These are phyloP conservation scores for Pachypanchax playfairii DNA, from an alignment of 2,113 vertebrate species.

Conservation along the genomic window DNA sequence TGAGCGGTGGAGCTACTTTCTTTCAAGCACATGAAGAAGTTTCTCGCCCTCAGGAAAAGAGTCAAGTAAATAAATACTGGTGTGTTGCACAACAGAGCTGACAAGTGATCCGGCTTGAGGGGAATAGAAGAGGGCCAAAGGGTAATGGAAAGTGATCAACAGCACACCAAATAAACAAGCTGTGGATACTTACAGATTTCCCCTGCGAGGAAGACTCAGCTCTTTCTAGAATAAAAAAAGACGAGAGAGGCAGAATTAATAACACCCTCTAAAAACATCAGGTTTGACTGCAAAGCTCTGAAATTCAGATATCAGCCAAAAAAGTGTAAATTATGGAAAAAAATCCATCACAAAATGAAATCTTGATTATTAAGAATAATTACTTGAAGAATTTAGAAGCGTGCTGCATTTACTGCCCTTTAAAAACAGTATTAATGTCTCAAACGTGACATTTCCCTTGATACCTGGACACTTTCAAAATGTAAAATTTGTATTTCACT, in stretches of 20 bases:
- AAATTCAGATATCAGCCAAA: neutral
- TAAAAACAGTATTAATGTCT: too few species aligned
- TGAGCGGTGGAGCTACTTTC: conserved; percentile 28
- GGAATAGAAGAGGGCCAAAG: neutral
- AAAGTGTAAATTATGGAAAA: too few species aligned
- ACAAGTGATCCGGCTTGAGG: conserved; percentile 32
- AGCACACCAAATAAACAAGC: neutral
- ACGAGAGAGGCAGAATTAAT: conserved; percentile 35
- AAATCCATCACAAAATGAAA: neutral
- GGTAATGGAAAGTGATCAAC: too few species aligned
- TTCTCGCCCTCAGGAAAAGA: conserved; percentile 2
- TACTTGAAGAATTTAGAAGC: too few species aligned
- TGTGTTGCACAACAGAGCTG: conserved; percentile 12
- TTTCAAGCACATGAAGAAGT: conserved; percentile 5
- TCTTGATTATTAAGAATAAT: neutral
- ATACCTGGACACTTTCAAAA: too few species aligned
- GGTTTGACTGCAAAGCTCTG: conserved; percentile 5
- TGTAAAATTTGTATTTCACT: too few species aligned
- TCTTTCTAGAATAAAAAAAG: conserved; percentile 90
- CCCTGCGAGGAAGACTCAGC: conserved; percentile 91
- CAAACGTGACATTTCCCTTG: too few species aligned
- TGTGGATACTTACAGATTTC: conserved; percentile 86
- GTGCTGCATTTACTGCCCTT: too few species aligned
- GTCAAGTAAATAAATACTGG: neutral
- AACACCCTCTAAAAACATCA: neutral